These are phyloP conservation scores for Lycophotia porphyrea DNA, from an alignment of 2,888 invertebrate species.

Conservation along the genomic window DNA sequence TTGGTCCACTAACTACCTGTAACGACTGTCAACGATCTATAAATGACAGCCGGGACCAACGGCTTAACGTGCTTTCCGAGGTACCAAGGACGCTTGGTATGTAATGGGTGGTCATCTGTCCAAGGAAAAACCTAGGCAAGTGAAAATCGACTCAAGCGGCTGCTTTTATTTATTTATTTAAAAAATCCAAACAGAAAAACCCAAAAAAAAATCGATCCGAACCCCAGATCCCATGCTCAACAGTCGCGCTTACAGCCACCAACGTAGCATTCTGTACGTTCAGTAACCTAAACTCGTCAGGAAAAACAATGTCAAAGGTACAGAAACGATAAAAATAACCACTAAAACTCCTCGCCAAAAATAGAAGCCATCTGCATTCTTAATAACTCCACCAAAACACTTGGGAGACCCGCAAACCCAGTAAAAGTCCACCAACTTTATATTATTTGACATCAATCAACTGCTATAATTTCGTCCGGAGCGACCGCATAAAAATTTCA, in stretches of 20 bases:
- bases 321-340: not conserved
- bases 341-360: conserved; percentile 10
- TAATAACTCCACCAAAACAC: conserved; percentile 20
- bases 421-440: conserved; percentile 30
- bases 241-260: not conserved
- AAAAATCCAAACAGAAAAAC: not conserved
- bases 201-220: too few species aligned
- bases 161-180: too few species aligned
- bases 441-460: conserved; percentile 53
- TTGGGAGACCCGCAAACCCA: conserved; percentile 7
- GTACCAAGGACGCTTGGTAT: too few species aligned
- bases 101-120: too few species aligned
- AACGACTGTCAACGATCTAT: too few species aligned
- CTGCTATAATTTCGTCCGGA: conserved; percentile 36
- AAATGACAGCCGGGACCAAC: too few species aligned
- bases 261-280: not conserved
- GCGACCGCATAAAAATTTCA: conserved; percentile 53
- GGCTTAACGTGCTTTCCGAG: too few species aligned
- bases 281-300: not conserved
- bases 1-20: too few species aligned
- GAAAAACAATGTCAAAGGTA: not conserved
- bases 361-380: conserved; percentile 19
- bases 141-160: too few species aligned
- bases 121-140: too few species aligned
- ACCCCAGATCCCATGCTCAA: not conserved